Evolutionary conservation across 2,888 invertebrate species (phyloP).

Genomic region (Buathra laborator): DNA sequence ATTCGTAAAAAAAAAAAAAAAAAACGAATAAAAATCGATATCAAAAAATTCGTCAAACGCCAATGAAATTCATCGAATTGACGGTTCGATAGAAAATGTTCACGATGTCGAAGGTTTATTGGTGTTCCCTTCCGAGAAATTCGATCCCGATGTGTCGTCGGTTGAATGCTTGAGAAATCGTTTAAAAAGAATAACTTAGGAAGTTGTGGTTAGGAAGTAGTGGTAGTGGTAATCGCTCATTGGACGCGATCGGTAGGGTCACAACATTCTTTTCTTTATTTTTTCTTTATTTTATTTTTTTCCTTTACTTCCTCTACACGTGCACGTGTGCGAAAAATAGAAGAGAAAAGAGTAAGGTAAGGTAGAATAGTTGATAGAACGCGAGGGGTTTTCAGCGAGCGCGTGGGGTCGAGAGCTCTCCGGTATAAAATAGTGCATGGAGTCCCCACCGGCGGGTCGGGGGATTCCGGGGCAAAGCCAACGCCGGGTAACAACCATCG

Average conservation of each 20-base stretch:
- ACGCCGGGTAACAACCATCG: slow-evolving; percentile 12
- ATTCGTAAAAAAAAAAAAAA: no score
- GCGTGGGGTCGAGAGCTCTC: slow-evolving; percentile 46
- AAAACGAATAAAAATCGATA: no score
- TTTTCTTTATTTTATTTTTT: neutral
- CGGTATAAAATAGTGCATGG: slow-evolving; percentile 16
- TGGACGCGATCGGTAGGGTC: slow-evolving; percentile 33
- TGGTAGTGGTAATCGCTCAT: slow-evolving; percentile 29
- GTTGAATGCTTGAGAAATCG: slow-evolving; percentile 22
- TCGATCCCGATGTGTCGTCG: slow-evolving; percentile 25
- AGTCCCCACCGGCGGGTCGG: slow-evolving; percentile 31
- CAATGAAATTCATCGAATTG: neutral
- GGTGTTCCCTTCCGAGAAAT: slow-evolving; percentile 33
- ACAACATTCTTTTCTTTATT: slow-evolving; percentile 3
- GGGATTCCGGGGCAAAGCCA: slow-evolving; percentile 38
- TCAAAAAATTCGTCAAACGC: no score
- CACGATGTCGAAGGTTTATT: slow-evolving; percentile 3
- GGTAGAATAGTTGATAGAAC: slow-evolving; percentile 37
- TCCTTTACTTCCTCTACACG: neutral
- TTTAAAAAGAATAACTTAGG: slow-evolving; percentile 14
- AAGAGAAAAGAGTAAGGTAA: slow-evolving; percentile 20
- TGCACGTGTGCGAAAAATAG: slow-evolving; percentile 24
- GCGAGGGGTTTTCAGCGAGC: slow-evolving; percentile 18
- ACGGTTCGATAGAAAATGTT: neutral
- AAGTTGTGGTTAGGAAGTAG: slow-evolving; percentile 2